A percentile compares a stretch with the other conserved stretches of the same genome.
phyloP scores from a whole-genome alignment of 1,140 invertebrate genomes.

The Procambarus clarkii region DNA sequence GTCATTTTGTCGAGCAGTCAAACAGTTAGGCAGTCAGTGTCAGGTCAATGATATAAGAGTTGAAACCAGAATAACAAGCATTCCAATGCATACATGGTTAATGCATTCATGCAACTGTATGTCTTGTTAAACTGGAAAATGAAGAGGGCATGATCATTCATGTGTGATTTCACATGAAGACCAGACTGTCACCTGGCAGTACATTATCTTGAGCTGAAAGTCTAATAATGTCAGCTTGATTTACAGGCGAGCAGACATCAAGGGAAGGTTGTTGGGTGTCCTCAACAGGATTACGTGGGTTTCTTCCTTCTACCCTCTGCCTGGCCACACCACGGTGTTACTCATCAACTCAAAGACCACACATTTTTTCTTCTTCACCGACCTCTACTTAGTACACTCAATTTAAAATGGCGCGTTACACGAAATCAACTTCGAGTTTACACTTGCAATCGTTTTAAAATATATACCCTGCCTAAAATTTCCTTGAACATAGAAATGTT shows the following conservation, averaged over 20 bases:
- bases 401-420: slow-evolving; percentile 8
- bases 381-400: slow-evolving; percentile 16
- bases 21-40: slow-evolving; percentile 50
- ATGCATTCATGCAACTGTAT: slow-evolving; percentile 65
- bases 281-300: slow-evolving; percentile 45
- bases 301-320: slow-evolving; percentile 57
- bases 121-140: slow-evolving; percentile 48
- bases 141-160: slow-evolving; percentile 37
- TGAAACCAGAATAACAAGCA: slow-evolving; percentile 65
- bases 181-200: slow-evolving; percentile 57
- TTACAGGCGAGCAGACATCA: slow-evolving; percentile 68
- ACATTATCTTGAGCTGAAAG: slow-evolving; percentile 60
- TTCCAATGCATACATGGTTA: slow-evolving; percentile 68
- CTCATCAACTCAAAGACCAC: slow-evolving; percentile 35
- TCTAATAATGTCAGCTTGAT: slow-evolving; percentile 54
- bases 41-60: slow-evolving; percentile 44
- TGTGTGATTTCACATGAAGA: slow-evolving; percentile 62
- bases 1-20: slow-evolving; percentile 57
- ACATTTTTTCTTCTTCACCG: not conserved
- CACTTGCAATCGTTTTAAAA: not conserved
- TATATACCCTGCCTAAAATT: slow-evolving; percentile 29
- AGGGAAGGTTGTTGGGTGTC: slow-evolving; percentile 68
- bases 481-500: not conserved
- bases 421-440: not conserved
- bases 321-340: slow-evolving; percentile 25